phyloP scores from a whole-genome alignment of 2,113 vertebrate species.

The Poecile atricapillus region DNA sequence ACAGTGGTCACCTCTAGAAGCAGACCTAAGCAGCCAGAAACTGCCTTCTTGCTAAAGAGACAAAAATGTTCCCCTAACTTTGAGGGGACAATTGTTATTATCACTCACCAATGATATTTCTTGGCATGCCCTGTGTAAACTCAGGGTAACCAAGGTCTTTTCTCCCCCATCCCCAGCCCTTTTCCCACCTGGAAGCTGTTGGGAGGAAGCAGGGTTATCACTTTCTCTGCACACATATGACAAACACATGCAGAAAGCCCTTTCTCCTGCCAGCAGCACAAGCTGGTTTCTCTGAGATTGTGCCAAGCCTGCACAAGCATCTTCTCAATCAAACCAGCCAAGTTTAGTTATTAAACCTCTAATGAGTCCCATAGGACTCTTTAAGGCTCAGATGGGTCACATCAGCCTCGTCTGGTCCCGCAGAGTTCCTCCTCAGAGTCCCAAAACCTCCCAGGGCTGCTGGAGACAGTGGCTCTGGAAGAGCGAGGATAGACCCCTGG shows the following conservation, averaged over 20 bases:
- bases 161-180: background rate
- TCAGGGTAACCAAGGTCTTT: background rate
- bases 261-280: background rate
- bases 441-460: background rate
- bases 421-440: background rate
- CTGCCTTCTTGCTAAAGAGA: background rate
- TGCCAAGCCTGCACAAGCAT: background rate
- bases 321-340: slow-evolving; percentile 7
- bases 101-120: fast-evolving
- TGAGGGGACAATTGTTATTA: background rate
- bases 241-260: background rate
- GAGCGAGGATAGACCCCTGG: background rate
- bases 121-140: background rate
- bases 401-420: background rate
- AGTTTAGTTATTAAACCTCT: slow-evolving; percentile 20
- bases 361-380: slow-evolving; percentile 8
- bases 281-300: background rate
- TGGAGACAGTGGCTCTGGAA: background rate
- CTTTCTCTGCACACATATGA: background rate
- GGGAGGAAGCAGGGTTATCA: background rate
- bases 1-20: background rate
- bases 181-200: background rate
- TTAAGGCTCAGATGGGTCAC: slow-evolving; percentile 6
- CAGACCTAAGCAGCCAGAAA: background rate
- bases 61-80: background rate